phyloP scores from a whole-genome alignment of 2,797 vertebrate genomes.

The Fistularia tabacaria region DNA sequence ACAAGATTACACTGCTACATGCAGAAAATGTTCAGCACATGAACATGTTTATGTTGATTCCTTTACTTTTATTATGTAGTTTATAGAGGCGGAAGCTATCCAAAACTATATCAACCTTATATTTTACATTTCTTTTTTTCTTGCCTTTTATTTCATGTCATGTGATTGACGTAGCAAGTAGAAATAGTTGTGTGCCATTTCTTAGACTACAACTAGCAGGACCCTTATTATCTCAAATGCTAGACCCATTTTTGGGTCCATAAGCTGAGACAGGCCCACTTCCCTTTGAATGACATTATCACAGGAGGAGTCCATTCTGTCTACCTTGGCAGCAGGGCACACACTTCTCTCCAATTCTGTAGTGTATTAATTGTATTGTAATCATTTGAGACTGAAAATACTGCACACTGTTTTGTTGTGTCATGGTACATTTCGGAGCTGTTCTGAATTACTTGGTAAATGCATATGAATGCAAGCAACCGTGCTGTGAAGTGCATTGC shows the following conservation, averaged over 20 bases:
- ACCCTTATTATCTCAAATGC: constrained; percentile 1
- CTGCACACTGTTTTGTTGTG: constrained; percentile 23
- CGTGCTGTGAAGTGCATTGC: constrained; percentile 33
- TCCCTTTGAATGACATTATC: constrained; percentile 59
- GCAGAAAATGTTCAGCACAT: constrained; percentile 24
- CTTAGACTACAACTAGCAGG: neutral
- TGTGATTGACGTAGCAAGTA: constrained; percentile 10
- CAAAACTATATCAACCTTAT: constrained; percentile 11
- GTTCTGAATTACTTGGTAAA: constrained; percentile 14
- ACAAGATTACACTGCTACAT: constrained; percentile 22
- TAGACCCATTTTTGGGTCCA: constrained; percentile 36
- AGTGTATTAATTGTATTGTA: constrained; percentile 26
- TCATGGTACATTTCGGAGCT: constrained; percentile 19
- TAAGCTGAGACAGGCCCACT: constrained; percentile 24
- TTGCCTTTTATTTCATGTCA: constrained; percentile 6
- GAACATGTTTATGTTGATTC: constrained; percentile 19
- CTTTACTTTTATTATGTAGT: constrained; percentile 13
- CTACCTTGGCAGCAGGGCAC: constrained; percentile 19
- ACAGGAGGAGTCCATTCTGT: constrained; percentile 31
- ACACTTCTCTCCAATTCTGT: constrained; percentile 17
- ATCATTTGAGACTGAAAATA: constrained; percentile 37
- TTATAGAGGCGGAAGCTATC: constrained; percentile 4
- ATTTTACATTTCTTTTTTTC: constrained; percentile 6
- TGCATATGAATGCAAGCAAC: constrained; percentile 21
- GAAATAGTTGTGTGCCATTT: constrained; percentile 3